phyloP scores from a whole-genome alignment of 2,888 invertebrate genomes.

The Periphyllus acericola region DNA sequence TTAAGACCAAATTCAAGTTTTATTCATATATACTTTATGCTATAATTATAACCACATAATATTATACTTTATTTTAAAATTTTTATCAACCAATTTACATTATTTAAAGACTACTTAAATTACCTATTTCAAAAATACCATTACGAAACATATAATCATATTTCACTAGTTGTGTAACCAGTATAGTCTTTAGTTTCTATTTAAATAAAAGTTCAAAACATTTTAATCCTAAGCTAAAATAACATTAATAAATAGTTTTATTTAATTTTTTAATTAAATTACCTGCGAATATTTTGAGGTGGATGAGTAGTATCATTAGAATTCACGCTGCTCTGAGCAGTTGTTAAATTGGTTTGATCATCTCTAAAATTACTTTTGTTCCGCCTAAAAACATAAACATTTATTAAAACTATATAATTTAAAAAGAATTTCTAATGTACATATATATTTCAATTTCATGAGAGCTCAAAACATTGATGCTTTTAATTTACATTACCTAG shows the following conservation, averaged over 20 bases:
- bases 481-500: conserved; percentile 64
- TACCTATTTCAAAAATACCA: too few relatives aligned
- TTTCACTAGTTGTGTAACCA: conserved; percentile 33
- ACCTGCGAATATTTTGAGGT: conserved; percentile 49
- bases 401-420: not conserved
- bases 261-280: conserved; percentile 12
- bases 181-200: not conserved
- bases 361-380: conserved; percentile 62
- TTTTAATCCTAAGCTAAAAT: conserved; percentile 14
- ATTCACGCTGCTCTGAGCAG: conserved; percentile 38
- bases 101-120: too few relatives aligned
- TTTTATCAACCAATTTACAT: too few relatives aligned
- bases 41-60: too few relatives aligned
- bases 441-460: not conserved
- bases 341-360: conserved; percentile 49
- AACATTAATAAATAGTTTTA: not conserved
- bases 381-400: conserved; percentile 40
- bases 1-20: too few relatives aligned
- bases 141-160: not conserved
- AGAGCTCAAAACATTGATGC: conserved; percentile 53
- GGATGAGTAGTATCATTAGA: conserved; percentile 37
- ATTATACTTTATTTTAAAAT: too few relatives aligned
- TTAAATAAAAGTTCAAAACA: not conserved
- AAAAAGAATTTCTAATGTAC: not conserved
- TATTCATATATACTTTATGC: too few relatives aligned